These are phyloP conservation scores for Ferrisia virgata DNA, from an alignment of 2,888 invertebrate species.

Conservation along the genomic window DNA sequence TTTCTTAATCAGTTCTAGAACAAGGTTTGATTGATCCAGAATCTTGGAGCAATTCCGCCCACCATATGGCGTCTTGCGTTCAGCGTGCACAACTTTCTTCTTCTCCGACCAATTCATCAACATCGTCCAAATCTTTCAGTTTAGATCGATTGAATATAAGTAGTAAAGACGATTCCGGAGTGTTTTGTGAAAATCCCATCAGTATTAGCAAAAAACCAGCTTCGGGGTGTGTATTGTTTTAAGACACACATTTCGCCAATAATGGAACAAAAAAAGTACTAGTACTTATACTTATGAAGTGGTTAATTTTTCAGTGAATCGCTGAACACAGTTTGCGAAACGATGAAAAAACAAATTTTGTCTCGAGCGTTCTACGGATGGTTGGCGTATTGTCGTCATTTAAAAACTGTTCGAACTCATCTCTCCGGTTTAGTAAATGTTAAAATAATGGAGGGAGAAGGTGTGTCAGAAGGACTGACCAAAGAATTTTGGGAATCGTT, in stretches of 20 bases:
- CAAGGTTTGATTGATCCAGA: constrained; percentile 44
- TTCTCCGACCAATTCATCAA: constrained; percentile 47
- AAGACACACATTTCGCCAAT: too few species aligned
- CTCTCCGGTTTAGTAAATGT: constrained; percentile 82
- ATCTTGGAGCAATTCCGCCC: constrained; percentile 40
- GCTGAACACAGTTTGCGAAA: constrained; percentile 79
- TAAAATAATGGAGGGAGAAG: constrained; percentile 66
- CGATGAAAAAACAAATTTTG: constrained; percentile 91
- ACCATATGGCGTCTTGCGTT: constrained; percentile 26
- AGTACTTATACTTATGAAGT: neutral
- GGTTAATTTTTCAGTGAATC: constrained; percentile 50
- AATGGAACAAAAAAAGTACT: too few species aligned
- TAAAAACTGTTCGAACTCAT: constrained; percentile 89
- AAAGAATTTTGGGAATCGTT: constrained; percentile 71
- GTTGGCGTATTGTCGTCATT: constrained; percentile 89
- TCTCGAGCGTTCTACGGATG: constrained; percentile 95
- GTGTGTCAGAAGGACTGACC: constrained; percentile 68
- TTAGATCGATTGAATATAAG: constrained; percentile 35
- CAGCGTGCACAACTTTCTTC: constrained; percentile 43
- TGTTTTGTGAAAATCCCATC: neutral
- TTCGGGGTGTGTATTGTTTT: constrained; percentile 20
- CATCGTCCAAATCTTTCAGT: constrained; percentile 47
- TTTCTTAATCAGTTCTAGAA: constrained; percentile 29
- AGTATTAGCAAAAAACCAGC: neutral
- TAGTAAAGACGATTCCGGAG: constrained; percentile 32